Evolutionary conservation across 1,140 invertebrate species (phyloP).

Genomic region (Euborellia annulipes): DNA sequence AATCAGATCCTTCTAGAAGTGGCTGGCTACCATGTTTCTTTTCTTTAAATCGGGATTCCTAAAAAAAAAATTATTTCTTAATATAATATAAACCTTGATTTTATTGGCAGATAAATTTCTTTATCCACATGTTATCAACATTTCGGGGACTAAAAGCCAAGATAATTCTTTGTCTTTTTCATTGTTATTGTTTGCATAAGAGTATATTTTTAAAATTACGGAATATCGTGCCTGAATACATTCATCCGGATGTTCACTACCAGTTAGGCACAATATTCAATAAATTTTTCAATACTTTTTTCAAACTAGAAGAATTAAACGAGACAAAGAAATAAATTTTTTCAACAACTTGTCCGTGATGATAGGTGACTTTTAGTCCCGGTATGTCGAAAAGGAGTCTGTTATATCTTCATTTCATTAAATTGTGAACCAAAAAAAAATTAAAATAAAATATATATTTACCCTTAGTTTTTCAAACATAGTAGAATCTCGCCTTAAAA

Average conservation of each 20-base stretch:
- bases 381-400: no score
- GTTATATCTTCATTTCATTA: neutral
- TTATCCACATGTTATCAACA: neutral
- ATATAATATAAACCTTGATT: no score
- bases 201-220: conserved; percentile 4
- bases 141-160: neutral
- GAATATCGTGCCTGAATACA: no score
- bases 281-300: conserved; percentile 6
- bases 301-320: conserved; percentile 6
- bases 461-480: conserved; percentile 26
- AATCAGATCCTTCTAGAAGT: conserved; percentile 22
- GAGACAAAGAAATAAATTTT: neutral
- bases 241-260: no score
- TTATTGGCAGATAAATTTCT: neutral
- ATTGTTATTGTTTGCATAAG: neutral
- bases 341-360: neutral
- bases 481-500: conserved; percentile 44
- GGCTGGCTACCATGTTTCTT: conserved; percentile 11
- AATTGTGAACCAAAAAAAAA: neutral
- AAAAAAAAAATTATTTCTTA: conserved; percentile 1
- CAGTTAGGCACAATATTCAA: no score
- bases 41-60: conserved; percentile 13
- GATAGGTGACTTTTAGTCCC: neutral
- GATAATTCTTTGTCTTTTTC: neutral
- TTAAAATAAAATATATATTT: conserved; percentile 7